phyloP scores from a whole-genome alignment of 2,797 vertebrate species.

The Helarctos malayanus region DNA sequence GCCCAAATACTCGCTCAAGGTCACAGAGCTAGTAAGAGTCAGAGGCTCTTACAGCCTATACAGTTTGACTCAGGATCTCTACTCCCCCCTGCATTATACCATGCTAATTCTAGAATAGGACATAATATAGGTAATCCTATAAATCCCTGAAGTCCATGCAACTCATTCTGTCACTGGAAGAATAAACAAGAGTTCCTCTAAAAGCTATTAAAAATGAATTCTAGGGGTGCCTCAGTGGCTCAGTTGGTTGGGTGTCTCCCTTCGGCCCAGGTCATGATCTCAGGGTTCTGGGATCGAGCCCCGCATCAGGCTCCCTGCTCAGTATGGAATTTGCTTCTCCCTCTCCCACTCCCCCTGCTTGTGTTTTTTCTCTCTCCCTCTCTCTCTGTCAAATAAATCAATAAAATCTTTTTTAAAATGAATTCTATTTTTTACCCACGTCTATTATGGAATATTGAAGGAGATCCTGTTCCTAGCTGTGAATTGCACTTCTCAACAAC shows the following conservation, averaged over 20 bases:
- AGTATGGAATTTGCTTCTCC: too few relatives aligned
- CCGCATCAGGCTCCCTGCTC: background rate
- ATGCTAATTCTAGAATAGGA: slow-evolving; percentile 9
- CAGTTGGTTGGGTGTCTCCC: too few relatives aligned
- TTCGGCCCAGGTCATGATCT: too few relatives aligned
- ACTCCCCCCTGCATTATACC: background rate
- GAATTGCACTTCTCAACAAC: background rate
- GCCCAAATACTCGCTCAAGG: background rate
- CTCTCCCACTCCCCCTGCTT: too few relatives aligned
- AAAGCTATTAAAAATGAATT: slow-evolving; percentile 38
- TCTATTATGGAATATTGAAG: background rate
- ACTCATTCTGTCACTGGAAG: slow-evolving; percentile 46
- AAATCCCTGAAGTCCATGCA: background rate
- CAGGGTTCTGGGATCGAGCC: too few relatives aligned
- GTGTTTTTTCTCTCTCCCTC: too few relatives aligned
- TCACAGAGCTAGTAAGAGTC: background rate
- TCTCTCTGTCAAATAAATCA: too few relatives aligned
- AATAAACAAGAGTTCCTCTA: slow-evolving; percentile 33
- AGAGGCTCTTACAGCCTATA: background rate
- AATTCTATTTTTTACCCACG: slow-evolving; percentile 29
- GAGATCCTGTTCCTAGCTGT: background rate
- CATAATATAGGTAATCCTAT: background rate
- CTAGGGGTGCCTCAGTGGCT: too few relatives aligned
- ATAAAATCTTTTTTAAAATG: background rate
- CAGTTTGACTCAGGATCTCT: background rate